Conservation (phyloP, 1,140 invertebrate species). For the Rhopalosiphum maidis region DNA sequence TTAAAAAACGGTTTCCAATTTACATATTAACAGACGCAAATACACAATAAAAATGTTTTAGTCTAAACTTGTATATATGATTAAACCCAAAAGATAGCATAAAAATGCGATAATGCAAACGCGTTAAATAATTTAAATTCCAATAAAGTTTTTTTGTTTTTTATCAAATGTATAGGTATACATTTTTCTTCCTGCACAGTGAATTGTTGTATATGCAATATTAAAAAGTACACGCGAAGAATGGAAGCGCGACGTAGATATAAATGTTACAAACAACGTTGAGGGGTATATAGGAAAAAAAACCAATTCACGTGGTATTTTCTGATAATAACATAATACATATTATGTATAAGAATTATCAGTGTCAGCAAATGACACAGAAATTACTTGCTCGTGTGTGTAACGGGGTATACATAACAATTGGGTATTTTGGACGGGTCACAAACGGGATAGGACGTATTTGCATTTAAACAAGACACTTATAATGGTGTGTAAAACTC, state of each 20-base stretch:
- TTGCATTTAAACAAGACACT: slow-evolving; percentile 25
- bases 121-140: neutral
- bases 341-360: neutral
- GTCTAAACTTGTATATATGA: neutral
- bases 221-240: neutral
- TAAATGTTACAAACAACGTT: neutral
- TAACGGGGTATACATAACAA: neutral
- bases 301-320: neutral
- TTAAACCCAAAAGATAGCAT: neutral
- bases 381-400: neutral
- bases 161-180: neutral
- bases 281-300: neutral
- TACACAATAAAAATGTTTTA: neutral
- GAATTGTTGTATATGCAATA: neutral
- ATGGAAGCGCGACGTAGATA: neutral
- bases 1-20: neutral
- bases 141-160: neutral
- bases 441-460: neutral
- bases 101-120: neutral
- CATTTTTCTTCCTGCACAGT: neutral
- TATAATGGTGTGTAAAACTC: neutral
- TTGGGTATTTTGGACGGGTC: neutral
- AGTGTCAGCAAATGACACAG: neutral
- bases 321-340: neutral
- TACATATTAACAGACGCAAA: neutral